Evolutionary conservation across 2,888 invertebrate genomes (phyloP).

Genomic region (Sminthurides aquaticus): DNA sequence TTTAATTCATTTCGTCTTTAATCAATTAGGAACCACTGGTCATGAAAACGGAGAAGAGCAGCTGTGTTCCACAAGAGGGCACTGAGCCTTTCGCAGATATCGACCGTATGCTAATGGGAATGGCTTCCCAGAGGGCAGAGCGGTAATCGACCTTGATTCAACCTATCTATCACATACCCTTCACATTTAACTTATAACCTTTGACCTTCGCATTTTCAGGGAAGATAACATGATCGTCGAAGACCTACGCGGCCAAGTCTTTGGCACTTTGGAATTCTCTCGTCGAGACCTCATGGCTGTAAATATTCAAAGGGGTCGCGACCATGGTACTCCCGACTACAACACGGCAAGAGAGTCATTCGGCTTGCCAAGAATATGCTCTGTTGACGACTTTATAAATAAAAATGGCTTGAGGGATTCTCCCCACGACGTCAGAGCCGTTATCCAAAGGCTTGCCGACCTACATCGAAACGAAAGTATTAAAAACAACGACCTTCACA

Average conservation of each 20-base stretch:
- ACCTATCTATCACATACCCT: neutral
- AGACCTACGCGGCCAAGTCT: slow-evolving; percentile 54
- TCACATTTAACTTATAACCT: too few species aligned
- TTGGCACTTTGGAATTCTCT: slow-evolving; percentile 56
- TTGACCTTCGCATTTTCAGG: too few species aligned
- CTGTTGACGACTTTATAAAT: slow-evolving; percentile 44
- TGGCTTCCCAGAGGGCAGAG: slow-evolving; percentile 24
- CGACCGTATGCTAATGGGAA: slow-evolving; percentile 53
- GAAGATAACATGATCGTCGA: slow-evolving; percentile 56
- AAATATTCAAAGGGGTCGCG: slow-evolving; percentile 54
- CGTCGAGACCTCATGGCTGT: slow-evolving; percentile 55
- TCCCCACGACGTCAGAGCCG: neutral
- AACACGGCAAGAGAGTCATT: slow-evolving; percentile 53
- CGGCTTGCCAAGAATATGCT: slow-evolving; percentile 46
- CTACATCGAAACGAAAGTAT: slow-evolving; percentile 21
- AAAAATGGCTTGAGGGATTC: slow-evolving; percentile 12
- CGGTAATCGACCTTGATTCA: slow-evolving; percentile 2
- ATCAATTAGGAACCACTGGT: slow-evolving; percentile 37
- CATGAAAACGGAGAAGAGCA: slow-evolving; percentile 20
- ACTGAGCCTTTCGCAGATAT: slow-evolving; percentile 46
- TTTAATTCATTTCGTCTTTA: too few species aligned
- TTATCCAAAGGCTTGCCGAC: slow-evolving; percentile 11
- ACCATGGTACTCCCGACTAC: slow-evolving; percentile 55
- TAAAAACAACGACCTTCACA: slow-evolving; percentile 26
- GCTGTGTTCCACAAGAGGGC: neutral